A percentile compares a stretch with the other conserved stretches of the same genome.
Conservation (phyloP, 2,113 vertebrate genomes). For the Scartelaos histophorus region DNA sequence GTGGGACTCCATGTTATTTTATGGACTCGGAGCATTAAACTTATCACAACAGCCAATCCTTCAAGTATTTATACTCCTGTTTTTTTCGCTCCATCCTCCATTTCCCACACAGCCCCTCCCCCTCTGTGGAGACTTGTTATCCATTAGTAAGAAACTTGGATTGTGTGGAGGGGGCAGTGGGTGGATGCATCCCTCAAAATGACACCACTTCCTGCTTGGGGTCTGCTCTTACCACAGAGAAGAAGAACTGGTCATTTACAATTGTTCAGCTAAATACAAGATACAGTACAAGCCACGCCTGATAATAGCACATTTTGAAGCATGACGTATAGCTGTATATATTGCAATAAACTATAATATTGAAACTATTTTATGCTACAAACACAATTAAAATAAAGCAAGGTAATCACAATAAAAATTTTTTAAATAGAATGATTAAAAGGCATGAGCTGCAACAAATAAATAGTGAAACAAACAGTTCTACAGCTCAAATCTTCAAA, state of each 20-base stretch:
- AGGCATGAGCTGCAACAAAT: too few species aligned
- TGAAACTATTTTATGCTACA: too few species aligned
- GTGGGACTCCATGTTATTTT: slow-evolving; percentile 16
- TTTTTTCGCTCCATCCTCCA: slow-evolving; percentile 15
- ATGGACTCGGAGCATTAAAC: slow-evolving; percentile 15
- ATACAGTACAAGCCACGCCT: background rate
- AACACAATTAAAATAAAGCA: too few species aligned
- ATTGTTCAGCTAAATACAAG: slow-evolving; percentile 19
- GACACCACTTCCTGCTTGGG: slow-evolving; percentile 49
- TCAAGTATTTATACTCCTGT: slow-evolving; percentile 21
- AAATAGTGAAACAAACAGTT: too few species aligned
- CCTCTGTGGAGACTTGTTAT: slow-evolving; percentile 65
- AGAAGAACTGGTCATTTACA: background rate
- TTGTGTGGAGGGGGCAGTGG: slow-evolving; percentile 31
- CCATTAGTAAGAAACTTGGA: slow-evolving; percentile 68
- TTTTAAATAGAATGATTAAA: too few species aligned
- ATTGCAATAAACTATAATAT: too few species aligned
- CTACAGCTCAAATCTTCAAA: too few species aligned
- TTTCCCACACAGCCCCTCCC: background rate
- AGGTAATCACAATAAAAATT: too few species aligned
- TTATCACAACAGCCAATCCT: slow-evolving; percentile 35
- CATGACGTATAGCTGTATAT: too few species aligned
- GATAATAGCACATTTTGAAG: too few species aligned
- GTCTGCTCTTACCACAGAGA: slow-evolving; percentile 14
- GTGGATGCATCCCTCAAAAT: slow-evolving; percentile 29